Evolutionary conservation across 2,888 invertebrate species (phyloP), one percentile per base, ranked within the genome.

Genomic region (Mesorhabditis sp.): DNA sequence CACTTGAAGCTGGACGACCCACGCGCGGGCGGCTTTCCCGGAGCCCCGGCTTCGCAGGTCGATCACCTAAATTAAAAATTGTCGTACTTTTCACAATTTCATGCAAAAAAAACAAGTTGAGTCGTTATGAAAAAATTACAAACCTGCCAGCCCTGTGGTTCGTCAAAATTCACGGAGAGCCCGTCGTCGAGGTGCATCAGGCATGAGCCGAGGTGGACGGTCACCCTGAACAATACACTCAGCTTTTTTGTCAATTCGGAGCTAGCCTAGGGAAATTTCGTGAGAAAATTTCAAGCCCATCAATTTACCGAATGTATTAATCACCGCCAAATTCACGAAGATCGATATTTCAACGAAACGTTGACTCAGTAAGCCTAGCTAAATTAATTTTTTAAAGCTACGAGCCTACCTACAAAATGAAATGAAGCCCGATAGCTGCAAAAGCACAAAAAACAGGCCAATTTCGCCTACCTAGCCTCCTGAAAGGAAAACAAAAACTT

Each of bases 61-160:
- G 62, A 83, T 77, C 5, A 73, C 28, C 78, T 79, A 50, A 62
- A 75, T 62, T n/a, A 28, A 10, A 71, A 63, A n/a, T 43, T 58
- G n/a, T 13, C 10, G n/a, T 13, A 13, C n/a, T 58, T 13, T 13
- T 58, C n/a, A 10, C 1, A n/a, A 58, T 13, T 13, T 58, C 2
- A 58, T 13, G 2, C n/a, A 10, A 13, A 28, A 63, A 13, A n/a
- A 63, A 15, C 63, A 13, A 3, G 15, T 10, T 13, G 41, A n/a
- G 7, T n/a, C n/a, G 15, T 7, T 13, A 15, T 63, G 63, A 10
- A 13, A n/a, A 28, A n/a, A 63, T 6, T 43, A 42, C 43, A 13
- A 43, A 92, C 91, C 64, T 96, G 92, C 98, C 97, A 98, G 58
- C 98, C 96, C 85, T 92, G 92, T 0, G 97, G 97, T 86, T 98